Evolutionary conservation across 2,113 vertebrate species (phyloP).

Genomic region (Brachypodius melanocephalos): DNA sequence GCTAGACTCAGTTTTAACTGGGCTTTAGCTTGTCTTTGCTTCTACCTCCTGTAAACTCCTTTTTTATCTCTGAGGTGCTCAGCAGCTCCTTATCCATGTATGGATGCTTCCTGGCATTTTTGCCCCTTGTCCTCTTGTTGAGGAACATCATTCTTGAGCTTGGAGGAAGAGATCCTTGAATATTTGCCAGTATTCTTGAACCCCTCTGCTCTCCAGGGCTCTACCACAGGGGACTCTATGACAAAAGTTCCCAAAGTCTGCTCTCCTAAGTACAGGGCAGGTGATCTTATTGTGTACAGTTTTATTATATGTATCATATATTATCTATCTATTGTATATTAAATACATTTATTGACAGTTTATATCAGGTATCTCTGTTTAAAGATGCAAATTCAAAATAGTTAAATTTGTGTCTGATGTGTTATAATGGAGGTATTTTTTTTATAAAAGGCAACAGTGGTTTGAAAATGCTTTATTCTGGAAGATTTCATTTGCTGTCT

Average conservation of each 20-base stretch:
- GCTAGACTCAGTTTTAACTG: not conserved
- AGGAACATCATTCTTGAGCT: not conserved
- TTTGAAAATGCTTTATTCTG: not conserved
- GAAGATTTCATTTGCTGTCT: not conserved
- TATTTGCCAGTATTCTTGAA: not conserved
- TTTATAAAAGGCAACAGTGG: not conserved
- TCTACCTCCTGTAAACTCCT: not conserved
- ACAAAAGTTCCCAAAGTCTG: not conserved
- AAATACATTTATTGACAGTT: not conserved
- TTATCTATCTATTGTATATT: not conserved
- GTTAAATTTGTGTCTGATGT: not conserved
- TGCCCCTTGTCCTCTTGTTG: not conserved
- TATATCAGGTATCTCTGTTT: not conserved
- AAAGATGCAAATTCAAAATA: not conserved
- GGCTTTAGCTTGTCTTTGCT: not conserved
- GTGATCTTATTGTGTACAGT: accelerated
- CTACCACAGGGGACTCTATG: not conserved
- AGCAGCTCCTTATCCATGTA: not conserved
- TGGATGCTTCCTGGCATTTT: not conserved
- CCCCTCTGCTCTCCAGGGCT: not conserved
- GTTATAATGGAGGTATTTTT: not conserved
- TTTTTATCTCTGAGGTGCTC: not conserved
- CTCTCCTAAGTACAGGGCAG: not conserved
- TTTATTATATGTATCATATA: not conserved
- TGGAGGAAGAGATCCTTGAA: not conserved